Conservation (phyloP, 1,140 invertebrate species). For the Bradynema listronoti region DNA sequence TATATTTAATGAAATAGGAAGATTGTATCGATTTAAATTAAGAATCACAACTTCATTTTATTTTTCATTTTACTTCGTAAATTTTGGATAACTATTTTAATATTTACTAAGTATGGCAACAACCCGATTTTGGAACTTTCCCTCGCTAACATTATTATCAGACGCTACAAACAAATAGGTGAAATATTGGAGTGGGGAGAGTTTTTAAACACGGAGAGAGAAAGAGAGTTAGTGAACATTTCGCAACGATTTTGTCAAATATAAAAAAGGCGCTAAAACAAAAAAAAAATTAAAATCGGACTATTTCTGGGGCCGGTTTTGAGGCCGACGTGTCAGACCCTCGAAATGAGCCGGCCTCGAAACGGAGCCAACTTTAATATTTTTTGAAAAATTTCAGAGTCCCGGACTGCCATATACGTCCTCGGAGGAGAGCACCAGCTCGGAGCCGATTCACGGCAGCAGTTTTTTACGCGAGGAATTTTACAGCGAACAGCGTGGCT, state of each 20-base stretch:
- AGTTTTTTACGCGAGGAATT: constrained; percentile 16
- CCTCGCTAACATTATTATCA: no score
- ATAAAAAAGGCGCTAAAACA: neutral
- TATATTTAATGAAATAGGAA: no score
- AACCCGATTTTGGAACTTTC: no score
- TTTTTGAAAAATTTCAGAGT: constrained; percentile 27
- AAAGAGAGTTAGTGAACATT: neutral
- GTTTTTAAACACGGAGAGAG: constrained; percentile 8
- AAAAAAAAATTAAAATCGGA: neutral
- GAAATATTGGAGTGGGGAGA: no score
- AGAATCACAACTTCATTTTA: no score
- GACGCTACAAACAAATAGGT: no score
- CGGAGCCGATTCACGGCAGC: no score
- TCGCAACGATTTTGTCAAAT: neutral
- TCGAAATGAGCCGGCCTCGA: neutral
- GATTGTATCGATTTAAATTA: no score
- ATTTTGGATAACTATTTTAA: no score
- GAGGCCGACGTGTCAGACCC: neutral
- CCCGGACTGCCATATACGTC: constrained; percentile 39
- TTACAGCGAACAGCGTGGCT: constrained; percentile 24
- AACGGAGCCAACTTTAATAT: neutral
- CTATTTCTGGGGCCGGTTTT: no score
- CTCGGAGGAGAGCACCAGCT: constrained; percentile 33
- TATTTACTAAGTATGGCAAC: no score
- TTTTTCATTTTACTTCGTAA: no score